Conservation (phyloP, 2,888 invertebrate species). For the Eledone cirrhosa region DNA sequence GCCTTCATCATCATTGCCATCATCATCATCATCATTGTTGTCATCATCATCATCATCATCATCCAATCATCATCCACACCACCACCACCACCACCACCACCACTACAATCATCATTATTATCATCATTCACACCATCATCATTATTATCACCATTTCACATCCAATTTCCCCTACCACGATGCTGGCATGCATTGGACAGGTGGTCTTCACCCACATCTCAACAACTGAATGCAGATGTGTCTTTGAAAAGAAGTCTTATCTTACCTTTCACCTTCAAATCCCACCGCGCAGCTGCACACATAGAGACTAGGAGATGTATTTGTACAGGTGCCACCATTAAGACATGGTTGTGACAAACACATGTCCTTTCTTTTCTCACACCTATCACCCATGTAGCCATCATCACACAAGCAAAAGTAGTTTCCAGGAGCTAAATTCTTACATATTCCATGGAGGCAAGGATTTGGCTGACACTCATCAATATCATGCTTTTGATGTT, state of each 20-base stretch:
- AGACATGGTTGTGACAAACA: conserved; percentile 16
- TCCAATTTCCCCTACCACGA: too few relatives aligned
- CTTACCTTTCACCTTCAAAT: conserved; percentile 10
- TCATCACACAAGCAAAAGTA: conserved; percentile 28
- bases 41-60: too few relatives aligned
- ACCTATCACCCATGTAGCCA: background rate
- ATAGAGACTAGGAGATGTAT: background rate
- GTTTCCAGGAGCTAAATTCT: conserved; percentile 1
- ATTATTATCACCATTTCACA: too few relatives aligned
- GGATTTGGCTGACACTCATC: conserved; percentile 30
- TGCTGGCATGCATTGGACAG: too few relatives aligned
- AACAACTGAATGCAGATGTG: too few relatives aligned
- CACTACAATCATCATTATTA: too few relatives aligned
- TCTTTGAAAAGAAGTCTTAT: background rate
- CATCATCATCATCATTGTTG: too few relatives aligned
- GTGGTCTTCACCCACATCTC: too few relatives aligned
- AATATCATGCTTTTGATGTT: conserved; percentile 2
- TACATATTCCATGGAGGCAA: conserved; percentile 30
- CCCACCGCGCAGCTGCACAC: background rate
- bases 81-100: too few relatives aligned
- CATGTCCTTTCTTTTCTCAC: background rate
- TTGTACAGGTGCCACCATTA: background rate
- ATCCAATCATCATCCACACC: too few relatives aligned
- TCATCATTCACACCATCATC: too few relatives aligned
- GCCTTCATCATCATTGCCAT: too few relatives aligned